Evolutionary conservation across 2,888 invertebrate species (phyloP).

Genomic region (Minunthozetes semirufus): DNA sequence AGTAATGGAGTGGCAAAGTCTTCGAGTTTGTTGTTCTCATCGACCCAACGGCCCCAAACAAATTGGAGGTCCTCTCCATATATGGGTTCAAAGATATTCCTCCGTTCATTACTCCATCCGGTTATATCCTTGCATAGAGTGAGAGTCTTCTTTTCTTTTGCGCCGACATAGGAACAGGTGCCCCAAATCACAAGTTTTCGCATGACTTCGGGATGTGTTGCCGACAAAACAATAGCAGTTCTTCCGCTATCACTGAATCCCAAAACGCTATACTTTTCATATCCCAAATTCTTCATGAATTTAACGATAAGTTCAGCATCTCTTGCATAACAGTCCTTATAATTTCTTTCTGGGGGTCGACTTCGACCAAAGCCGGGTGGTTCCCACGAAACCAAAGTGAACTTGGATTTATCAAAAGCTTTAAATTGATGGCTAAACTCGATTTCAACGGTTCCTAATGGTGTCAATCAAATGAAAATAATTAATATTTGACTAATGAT

Average conservation of each 20-base stretch:
- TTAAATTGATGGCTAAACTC: slow-evolving; percentile 63
- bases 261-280: slow-evolving; percentile 64
- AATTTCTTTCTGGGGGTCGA: slow-evolving; percentile 47
- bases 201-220: slow-evolving; percentile 60
- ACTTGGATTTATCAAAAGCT: slow-evolving; percentile 53
- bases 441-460: slow-evolving; percentile 64
- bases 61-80: slow-evolving; percentile 60
- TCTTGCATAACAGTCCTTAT: slow-evolving; percentile 46
- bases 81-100: slow-evolving; percentile 61
- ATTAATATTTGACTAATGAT: too few relatives aligned
- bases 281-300: slow-evolving; percentile 53
- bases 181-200: slow-evolving; percentile 71
- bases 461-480: not conserved
- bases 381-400: slow-evolving; percentile 48
- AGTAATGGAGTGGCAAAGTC: slow-evolving; percentile 45
- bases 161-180: slow-evolving; percentile 64
- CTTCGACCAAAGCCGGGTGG: slow-evolving; percentile 49
- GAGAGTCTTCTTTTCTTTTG: slow-evolving; percentile 62
- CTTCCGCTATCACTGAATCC: slow-evolving; percentile 89
- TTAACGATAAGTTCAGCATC: slow-evolving; percentile 48
- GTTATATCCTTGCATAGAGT: slow-evolving; percentile 45
- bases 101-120: slow-evolving; percentile 72
- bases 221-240: slow-evolving; percentile 66
- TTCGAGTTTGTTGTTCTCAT: slow-evolving; percentile 53
- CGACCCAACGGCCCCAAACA: slow-evolving; percentile 51